Percentiles rank a stretch among this genome's conserved stretches.
These are phyloP conservation scores for Procambarus clarkii DNA, from an alignment of 1,140 invertebrate species.

Conservation along the genomic window DNA sequence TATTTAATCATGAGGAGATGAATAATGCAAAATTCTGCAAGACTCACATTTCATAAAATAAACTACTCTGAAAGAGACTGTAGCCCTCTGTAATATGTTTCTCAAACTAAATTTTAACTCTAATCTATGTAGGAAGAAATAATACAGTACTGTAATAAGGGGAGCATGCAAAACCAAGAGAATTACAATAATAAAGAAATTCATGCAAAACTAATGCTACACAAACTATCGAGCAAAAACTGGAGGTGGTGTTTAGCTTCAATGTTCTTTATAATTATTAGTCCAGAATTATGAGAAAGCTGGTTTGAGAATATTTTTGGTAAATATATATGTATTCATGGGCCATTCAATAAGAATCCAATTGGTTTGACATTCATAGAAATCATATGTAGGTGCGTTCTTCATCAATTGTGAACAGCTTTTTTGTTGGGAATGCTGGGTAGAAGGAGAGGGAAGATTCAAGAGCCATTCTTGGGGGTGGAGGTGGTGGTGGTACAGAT, in stretches of 20 bases:
- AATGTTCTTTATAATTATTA: not conserved
- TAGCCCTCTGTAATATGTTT: not conserved
- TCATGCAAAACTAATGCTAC: slow-evolving; percentile 13
- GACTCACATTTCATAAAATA: not conserved
- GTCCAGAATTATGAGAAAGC: not conserved
- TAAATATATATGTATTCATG: not conserved
- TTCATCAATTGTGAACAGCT: slow-evolving; percentile 58
- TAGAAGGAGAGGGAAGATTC: slow-evolving; percentile 56
- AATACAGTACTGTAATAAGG: not conserved
- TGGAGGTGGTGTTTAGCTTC: not conserved
- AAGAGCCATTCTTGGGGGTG: slow-evolving; percentile 73
- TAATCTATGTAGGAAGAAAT: not conserved
- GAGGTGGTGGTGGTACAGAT: slow-evolving; percentile 73
- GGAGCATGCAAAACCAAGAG: not conserved
- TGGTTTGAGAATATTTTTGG: not conserved
- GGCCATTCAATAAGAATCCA: not conserved
- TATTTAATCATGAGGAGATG: not conserved
- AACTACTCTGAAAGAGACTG: not conserved
- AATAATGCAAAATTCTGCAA: not conserved
- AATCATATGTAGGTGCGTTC: slow-evolving; percentile 60
- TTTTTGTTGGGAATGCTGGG: slow-evolving; percentile 35
- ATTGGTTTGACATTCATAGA: no score
- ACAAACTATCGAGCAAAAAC: not conserved
- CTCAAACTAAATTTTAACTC: not conserved
- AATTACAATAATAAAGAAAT: not conserved